These are phyloP conservation scores for Napeogenes inachia DNA, from an alignment of 2,888 invertebrate genomes.

Conservation along the genomic window DNA sequence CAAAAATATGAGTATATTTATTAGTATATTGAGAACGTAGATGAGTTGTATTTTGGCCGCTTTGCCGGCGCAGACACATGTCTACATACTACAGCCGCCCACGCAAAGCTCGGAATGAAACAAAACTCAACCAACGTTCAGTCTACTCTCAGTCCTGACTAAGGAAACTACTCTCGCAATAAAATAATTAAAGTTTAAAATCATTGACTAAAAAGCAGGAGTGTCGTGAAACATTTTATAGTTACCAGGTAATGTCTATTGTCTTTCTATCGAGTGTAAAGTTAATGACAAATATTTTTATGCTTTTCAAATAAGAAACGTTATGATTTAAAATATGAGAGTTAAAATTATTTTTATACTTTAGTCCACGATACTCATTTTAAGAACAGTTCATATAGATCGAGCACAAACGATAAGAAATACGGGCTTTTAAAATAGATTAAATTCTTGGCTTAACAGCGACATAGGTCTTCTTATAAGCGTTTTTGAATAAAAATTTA, in stretches of 20 bases:
- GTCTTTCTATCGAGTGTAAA: background rate
- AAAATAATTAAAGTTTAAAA: conserved; percentile 1
- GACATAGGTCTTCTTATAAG: too few species aligned
- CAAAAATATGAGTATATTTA: conserved; percentile 27
- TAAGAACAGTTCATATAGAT: too few species aligned
- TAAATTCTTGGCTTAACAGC: too few species aligned
- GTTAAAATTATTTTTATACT: too few species aligned
- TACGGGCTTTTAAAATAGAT: too few species aligned
- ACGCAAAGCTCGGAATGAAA: conserved; percentile 61
- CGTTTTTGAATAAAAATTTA: too few species aligned
- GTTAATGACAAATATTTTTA: too few species aligned
- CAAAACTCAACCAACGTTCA: conserved; percentile 58
- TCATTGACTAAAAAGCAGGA: background rate
- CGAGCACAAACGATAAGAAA: too few species aligned
- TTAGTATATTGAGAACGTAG: conserved; percentile 59
- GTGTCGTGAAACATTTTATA: conserved; percentile 16
- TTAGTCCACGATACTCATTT: too few species aligned
- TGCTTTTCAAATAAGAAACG: too few species aligned
- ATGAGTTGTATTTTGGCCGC: conserved; percentile 55
- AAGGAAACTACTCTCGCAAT: conserved; percentile 50
- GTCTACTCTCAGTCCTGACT: conserved; percentile 61
- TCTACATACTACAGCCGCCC: conserved; percentile 46
- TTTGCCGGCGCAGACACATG: conserved; percentile 52
- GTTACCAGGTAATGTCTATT: conserved; percentile 10
- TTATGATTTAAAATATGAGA: too few species aligned